These are phyloP conservation scores for Chaetoderma sp. DNA, from an alignment of 2,888 invertebrate genomes.

Conservation along the genomic window DNA sequence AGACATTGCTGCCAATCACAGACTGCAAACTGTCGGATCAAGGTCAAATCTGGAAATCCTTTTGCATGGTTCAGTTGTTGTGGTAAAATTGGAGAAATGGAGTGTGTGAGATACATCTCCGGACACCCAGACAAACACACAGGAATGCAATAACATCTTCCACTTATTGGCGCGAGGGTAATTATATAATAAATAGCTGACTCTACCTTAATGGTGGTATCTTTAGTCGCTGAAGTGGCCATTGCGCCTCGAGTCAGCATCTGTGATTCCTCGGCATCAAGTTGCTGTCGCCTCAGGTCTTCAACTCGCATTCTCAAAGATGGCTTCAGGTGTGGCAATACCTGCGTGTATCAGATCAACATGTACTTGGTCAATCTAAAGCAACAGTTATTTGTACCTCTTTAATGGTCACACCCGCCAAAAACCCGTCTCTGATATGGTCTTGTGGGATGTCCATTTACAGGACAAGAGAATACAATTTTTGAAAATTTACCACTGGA, in stretches of 20 bases:
- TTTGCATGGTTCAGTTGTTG: too few relatives aligned
- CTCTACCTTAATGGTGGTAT: not conserved
- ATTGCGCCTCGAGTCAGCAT: not conserved
- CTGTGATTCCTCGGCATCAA: slow-evolving; percentile 50
- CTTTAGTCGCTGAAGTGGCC: not conserved
- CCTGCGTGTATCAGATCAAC: slow-evolving; percentile 67
- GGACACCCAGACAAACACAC: too few relatives aligned
- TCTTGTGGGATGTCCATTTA: too few relatives aligned
- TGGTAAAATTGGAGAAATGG: too few relatives aligned
- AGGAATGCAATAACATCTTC: not conserved
- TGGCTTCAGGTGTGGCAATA: slow-evolving; percentile 77
- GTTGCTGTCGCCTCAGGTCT: slow-evolving; percentile 69
- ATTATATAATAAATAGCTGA: not conserved
- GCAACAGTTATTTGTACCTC: not conserved
- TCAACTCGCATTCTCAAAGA: slow-evolving; percentile 72
- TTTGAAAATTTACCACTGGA: too few relatives aligned
- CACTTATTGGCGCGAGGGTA: not conserved
- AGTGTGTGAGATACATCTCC: too few relatives aligned
- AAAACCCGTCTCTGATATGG: too few relatives aligned
- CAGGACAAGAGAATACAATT: too few relatives aligned
- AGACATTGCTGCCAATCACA: too few relatives aligned
- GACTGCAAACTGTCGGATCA: not conserved
- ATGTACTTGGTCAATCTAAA: too few relatives aligned
- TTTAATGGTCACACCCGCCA: too few relatives aligned
- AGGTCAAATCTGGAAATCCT: too few relatives aligned